Conservation (phyloP, 2,888 invertebrate genomes). For the Eulithis testata region DNA sequence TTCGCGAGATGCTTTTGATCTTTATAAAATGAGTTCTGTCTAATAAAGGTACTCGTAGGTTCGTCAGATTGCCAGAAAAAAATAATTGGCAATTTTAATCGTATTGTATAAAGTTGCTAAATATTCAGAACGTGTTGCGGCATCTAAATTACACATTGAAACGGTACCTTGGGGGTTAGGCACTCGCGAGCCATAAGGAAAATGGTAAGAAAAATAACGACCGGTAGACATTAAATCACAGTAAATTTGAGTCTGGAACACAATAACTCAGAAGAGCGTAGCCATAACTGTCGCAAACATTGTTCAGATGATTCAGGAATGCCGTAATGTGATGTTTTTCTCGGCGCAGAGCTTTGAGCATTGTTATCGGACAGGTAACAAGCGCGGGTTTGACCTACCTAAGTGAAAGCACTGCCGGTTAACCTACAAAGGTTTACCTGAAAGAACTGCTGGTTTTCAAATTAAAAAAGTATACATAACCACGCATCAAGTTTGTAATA, state of each 20-base stretch:
- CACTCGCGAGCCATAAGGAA: conserved; percentile 50
- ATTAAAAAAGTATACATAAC: too few relatives aligned
- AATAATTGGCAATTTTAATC: conserved; percentile 18
- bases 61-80: background rate
- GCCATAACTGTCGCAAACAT: conserved; percentile 80
- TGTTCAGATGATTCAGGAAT: conserved; percentile 78
- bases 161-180: conserved; percentile 38
- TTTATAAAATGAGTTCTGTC: too few relatives aligned
- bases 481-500: too few relatives aligned
- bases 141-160: conserved; percentile 43
- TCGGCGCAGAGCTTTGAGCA: conserved; percentile 40
- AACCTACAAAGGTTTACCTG: too few relatives aligned
- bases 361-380: conserved; percentile 16
- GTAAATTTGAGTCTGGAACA: conserved; percentile 74
- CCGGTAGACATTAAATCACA: conserved; percentile 73
- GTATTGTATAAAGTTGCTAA: conserved; percentile 36
- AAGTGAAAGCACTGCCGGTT: too few relatives aligned
- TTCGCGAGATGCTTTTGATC: too few relatives aligned
- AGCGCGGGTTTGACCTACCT: background rate
- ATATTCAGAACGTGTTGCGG: conserved; percentile 42
- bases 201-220: conserved; percentile 65
- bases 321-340: conserved; percentile 70
- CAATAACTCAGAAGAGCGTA: conserved; percentile 75
- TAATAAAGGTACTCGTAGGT: too few relatives aligned
- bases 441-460: too few relatives aligned